Conservation (phyloP, 2,113 vertebrate species). For the Pteropus alecto region DNA sequence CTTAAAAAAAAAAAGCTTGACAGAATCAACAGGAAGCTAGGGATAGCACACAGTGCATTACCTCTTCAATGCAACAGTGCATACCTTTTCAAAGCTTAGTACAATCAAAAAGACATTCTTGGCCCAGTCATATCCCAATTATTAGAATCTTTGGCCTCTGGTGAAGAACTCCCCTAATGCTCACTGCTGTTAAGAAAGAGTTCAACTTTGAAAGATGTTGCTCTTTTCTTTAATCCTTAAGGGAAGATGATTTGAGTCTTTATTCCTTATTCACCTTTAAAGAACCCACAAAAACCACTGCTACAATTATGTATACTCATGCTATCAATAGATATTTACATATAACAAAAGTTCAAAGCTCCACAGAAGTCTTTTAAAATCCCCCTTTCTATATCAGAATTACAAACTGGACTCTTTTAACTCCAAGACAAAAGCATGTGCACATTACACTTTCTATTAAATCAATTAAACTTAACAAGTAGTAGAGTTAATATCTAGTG, state of each 20-base stretch:
- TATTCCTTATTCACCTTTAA: constrained; percentile 80
- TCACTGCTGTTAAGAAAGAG: constrained; percentile 48
- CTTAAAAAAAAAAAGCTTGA: neutral
- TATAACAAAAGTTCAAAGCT: neutral
- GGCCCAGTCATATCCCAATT: neutral
- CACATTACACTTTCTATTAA: constrained; percentile 75
- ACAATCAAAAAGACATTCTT: neutral
- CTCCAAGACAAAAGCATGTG: constrained; percentile 48
- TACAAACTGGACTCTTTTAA: neutral
- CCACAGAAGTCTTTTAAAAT: constrained; percentile 70
- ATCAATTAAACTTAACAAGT: constrained; percentile 73
- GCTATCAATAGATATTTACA: neutral
- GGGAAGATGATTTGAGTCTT: constrained; percentile 76
- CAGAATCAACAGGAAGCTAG: neutral
- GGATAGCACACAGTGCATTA: no score
- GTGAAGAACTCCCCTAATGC: constrained; percentile 32
- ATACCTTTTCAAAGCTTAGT: neutral
- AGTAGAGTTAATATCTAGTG: constrained; percentile 51
- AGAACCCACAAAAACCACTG: constrained; percentile 72
- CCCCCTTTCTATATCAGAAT: constrained; percentile 71
- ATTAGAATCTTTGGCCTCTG: neutral
- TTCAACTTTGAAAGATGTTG: neutral
- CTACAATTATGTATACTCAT: constrained; percentile 72
- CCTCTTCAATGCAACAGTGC: neutral
- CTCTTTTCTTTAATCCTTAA: constrained; percentile 67